Evolutionary conservation across 1,140 invertebrate species (phyloP).

Genomic region (Galendromus occidentalis): DNA sequence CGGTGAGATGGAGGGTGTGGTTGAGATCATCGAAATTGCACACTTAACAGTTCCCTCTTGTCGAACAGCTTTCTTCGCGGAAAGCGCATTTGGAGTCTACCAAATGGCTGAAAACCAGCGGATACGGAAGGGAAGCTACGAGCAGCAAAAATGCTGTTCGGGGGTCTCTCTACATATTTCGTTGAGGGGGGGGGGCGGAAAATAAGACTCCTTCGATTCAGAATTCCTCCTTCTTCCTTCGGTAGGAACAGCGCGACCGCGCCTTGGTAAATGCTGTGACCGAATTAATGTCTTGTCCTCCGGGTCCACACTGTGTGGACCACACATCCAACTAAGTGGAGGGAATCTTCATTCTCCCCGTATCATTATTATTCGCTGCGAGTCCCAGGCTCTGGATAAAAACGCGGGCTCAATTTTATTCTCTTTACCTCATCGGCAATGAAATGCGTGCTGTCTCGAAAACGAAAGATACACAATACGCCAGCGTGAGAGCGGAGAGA

Average conservation of each 20-base stretch:
- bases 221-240: no score
- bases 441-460: background rate
- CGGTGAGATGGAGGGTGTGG: conserved; percentile 2
- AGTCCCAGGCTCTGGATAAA: no score
- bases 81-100: conserved; percentile 18
- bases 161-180: no score
- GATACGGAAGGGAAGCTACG: conserved; percentile 19
- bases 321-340: no score
- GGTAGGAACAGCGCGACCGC: conserved; percentile 13
- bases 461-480: background rate
- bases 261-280: conserved; percentile 17
- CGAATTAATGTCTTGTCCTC: conserved; percentile 20
- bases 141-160: no score
- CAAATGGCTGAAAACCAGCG: conserved; percentile 18
- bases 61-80: conserved; percentile 14
- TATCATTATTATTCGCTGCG: no score
- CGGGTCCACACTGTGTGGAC: conserved; percentile 17
- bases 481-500: background rate
- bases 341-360: no score
- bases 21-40: conserved; percentile 13
- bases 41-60: conserved; percentile 16
- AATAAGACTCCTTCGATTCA: no score
- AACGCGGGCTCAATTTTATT: no score
- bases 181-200: no score
- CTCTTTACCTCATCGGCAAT: background rate